Evolutionary conservation across 2,113 vertebrate species (phyloP), one percentile per base, ranked within the genome.

Genomic region (Triplophysa rosa): DNA sequence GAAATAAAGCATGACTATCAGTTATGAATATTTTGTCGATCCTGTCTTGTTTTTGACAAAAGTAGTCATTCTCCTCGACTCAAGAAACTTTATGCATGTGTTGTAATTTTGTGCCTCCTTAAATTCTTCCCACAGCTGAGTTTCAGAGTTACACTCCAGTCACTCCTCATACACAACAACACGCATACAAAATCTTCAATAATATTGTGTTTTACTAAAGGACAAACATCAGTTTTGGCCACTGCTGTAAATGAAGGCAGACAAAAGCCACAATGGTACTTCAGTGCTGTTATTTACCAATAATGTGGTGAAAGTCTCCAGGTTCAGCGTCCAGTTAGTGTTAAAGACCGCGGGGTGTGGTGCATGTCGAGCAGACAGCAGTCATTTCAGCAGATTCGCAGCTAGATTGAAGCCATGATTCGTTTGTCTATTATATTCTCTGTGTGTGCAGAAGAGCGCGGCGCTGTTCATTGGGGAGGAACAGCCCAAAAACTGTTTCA

Each of bases 401-500:
- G 59, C 37, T 17, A 67, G 76, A 79, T 58, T 69, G 70, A 75
- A 79, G 81, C 40, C 62, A 61, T 80, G 79, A 80, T 74, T 61
- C 33, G 24, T 66, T 66, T 80, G 33, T 71, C 59, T 23, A 40
- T 63, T 75, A 49, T 80, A 42, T 77, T 80, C 23, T 7, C 54
- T 82, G 21, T 40, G 82, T 19, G 70, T 65, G 86, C 87, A 98
- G 96, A 98, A 97, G 88, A 94, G 92, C 75, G 83, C 93, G 2
- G 90, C 95, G 67, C 91, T 97, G 93, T 94, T 94, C 88, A 93
- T 97, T 85, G 96, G 95, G 85, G 96, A 99, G 90, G 96, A 98
- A 80, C 98, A 99, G 87, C 92, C 93, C 84, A 95, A 94, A 89
- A 99, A 98, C 90, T 94, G 94, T 77, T 98, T 98, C 85, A 98